phyloP scores from a whole-genome alignment of 1,140 invertebrate genomes.

The Mamestra configurata region DNA sequence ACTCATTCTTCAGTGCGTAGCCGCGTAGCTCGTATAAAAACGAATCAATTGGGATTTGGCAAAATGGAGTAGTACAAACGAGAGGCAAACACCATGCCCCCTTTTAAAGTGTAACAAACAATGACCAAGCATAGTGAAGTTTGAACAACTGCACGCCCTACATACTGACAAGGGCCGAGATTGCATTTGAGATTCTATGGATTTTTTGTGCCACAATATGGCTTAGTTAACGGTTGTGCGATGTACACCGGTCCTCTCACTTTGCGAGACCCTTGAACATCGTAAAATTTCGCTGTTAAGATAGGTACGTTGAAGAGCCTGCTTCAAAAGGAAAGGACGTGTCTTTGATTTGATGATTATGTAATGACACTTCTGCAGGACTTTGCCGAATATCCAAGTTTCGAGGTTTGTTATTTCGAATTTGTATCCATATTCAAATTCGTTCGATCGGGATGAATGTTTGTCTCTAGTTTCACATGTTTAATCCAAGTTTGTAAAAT shows the following conservation, averaged over 20 bases:
- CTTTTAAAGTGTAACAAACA: constrained; percentile 25
- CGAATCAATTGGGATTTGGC: constrained; percentile 14
- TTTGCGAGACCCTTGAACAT: not conserved
- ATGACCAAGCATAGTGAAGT: constrained; percentile 26
- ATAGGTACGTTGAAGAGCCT: constrained; percentile 1
- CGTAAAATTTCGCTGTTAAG: not conserved
- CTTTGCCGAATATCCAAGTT: not conserved
- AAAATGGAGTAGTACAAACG: constrained; percentile 27
- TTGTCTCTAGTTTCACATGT: not conserved
- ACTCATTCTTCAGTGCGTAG: too few relatives aligned
- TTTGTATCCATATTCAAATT: not conserved
- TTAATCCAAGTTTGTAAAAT: not conserved
- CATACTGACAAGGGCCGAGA: constrained; percentile 46
- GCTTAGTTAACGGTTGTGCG: not conserved
- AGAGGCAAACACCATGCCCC: not conserved
- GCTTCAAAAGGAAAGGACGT: not conserved
- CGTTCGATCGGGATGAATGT: not conserved
- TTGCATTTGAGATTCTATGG: constrained; percentile 54
- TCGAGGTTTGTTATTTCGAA: not conserved
- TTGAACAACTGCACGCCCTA: constrained; percentile 42
- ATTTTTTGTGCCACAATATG: constrained; percentile 39
- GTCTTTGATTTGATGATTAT: not conserved
- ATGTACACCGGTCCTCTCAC: not conserved
- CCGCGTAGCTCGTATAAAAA: not conserved
- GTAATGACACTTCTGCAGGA: not conserved